phyloP scores from a whole-genome alignment of 2,113 vertebrate species.

The Syrmaticus mikado region DNA sequence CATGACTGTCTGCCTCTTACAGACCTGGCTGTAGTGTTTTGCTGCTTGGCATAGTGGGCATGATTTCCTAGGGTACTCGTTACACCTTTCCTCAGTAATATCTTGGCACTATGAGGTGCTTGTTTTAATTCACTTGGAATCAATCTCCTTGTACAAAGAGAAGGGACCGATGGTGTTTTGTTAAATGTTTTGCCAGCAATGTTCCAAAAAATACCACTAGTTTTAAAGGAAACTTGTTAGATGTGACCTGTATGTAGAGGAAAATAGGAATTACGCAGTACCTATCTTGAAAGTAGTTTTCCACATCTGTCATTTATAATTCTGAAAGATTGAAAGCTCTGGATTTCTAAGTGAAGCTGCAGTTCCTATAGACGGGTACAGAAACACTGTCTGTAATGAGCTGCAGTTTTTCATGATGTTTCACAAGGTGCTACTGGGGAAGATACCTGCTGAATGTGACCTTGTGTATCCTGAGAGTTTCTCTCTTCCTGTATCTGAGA shows the following conservation, averaged over 20 bases:
- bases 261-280: neutral
- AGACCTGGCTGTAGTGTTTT: neutral
- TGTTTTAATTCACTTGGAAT: neutral
- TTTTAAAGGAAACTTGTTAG: neutral
- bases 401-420: neutral
- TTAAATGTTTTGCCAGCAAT: neutral
- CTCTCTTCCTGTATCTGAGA: neutral
- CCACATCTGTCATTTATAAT: neutral
- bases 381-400: neutral
- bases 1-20: neutral
- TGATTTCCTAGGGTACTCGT: neutral
- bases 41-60: neutral
- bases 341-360: neutral
- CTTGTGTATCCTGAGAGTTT: neutral
- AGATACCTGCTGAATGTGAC: neutral
- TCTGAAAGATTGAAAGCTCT: neutral
- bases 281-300: conserved; percentile 21
- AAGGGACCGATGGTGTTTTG: neutral
- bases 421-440: neutral
- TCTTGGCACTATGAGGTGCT: neutral
- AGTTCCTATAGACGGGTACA: neutral
- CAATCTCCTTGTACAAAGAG: neutral
- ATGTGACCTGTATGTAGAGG: neutral
- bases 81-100: neutral
- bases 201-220: neutral